These are phyloP conservation scores for Cheirogaleus medius DNA, from an alignment of 2,113 vertebrate species.

Conservation along the genomic window DNA sequence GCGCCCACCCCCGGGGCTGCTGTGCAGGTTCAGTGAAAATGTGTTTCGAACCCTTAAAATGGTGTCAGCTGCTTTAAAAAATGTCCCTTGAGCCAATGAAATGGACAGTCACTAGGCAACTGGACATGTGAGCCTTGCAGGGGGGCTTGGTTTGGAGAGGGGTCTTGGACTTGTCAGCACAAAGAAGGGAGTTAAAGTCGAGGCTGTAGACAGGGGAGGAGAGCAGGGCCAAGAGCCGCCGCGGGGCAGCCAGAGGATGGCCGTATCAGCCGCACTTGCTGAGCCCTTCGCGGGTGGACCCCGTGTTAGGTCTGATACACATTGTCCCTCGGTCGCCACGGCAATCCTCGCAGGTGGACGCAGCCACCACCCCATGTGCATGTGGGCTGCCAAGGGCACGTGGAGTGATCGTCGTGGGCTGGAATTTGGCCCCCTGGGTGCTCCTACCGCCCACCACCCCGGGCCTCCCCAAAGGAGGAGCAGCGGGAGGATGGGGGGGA, in stretches of 20 bases:
- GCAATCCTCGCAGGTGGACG: accelerated
- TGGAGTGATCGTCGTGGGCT: accelerated
- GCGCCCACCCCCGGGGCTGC: background rate
- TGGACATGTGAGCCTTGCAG: no score
- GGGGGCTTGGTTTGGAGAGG: background rate
- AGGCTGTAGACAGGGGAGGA: background rate
- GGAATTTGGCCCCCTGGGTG: background rate
- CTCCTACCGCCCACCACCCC: background rate
- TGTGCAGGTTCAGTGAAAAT: background rate
- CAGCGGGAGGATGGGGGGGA: background rate
- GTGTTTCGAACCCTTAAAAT: background rate
- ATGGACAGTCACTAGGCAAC: background rate
- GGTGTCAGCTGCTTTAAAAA: background rate
- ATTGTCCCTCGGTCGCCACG: accelerated
- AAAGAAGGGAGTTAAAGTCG: background rate
- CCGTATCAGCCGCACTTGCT: accelerated
- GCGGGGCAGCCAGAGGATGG: background rate
- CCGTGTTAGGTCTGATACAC: accelerated
- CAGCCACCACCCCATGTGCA: background rate
- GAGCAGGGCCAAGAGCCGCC: background rate
- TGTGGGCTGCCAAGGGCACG: no score
- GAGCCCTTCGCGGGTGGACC: accelerated
- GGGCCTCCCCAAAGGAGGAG: background rate
- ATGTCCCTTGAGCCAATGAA: background rate
- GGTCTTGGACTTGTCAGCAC: background rate